phyloP scores from a whole-genome alignment of 2,888 invertebrate species.

The Pseudococcus viburni region DNA sequence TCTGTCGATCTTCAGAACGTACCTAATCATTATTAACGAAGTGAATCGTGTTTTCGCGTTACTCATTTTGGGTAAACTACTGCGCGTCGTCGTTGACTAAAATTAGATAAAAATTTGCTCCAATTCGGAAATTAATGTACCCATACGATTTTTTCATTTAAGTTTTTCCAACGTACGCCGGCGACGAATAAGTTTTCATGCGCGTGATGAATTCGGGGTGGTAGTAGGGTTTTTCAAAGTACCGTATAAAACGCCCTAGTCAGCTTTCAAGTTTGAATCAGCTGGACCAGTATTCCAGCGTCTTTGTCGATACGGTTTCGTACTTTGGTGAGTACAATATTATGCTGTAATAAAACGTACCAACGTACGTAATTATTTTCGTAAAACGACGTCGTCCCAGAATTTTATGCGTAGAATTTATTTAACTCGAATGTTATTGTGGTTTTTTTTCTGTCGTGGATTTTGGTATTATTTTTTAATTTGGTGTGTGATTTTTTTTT shows the following conservation, averaged over 20 bases:
- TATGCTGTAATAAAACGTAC: not conserved
- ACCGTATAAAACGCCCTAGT: not conserved
- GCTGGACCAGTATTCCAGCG: slow-evolving; percentile 35
- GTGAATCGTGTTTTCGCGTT: no score
- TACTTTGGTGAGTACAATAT: not conserved
- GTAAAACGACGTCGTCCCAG: not conserved
- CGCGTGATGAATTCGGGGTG: not conserved
- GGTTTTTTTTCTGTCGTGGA: no score
- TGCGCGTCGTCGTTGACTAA: no score
- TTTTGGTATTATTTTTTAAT: no score
- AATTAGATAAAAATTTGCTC: no score
- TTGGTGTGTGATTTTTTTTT: no score
- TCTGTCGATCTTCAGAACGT: no score
- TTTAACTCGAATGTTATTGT: no score
- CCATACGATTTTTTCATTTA: not conserved
- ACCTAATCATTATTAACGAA: no score
- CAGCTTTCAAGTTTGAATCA: not conserved
- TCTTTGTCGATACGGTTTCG: slow-evolving; percentile 1
- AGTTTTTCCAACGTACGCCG: not conserved
- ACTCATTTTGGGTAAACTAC: no score
- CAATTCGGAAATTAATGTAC: no score
- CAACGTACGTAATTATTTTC: not conserved
- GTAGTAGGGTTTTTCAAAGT: not conserved
- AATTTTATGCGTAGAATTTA: no score
- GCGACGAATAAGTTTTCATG: slow-evolving; percentile 19